phyloP scores from a whole-genome alignment of 2,797 vertebrate species.

The Leptodactylus fallax region DNA sequence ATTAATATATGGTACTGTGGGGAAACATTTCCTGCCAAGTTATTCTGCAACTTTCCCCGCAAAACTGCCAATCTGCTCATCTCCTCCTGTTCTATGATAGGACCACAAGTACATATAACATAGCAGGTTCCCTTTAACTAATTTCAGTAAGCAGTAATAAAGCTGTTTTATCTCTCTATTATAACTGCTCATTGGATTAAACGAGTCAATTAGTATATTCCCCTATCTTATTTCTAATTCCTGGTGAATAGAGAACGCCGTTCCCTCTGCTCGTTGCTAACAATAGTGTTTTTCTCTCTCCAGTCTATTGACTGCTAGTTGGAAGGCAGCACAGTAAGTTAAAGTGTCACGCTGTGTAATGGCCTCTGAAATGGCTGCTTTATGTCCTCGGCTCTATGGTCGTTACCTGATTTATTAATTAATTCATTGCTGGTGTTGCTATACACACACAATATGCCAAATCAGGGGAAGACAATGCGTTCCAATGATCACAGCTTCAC shows the following conservation, averaged over 20 bases:
- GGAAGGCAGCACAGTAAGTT: slow-evolving; percentile 16
- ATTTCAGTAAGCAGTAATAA: neutral
- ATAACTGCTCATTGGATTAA: neutral
- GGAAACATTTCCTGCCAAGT: too few species aligned
- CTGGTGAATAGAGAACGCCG: neutral
- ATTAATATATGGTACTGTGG: too few species aligned
- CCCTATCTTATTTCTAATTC: slow-evolving; percentile 11
- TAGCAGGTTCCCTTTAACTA: neutral
- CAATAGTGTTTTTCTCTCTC: slow-evolving; percentile 23
- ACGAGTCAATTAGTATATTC: neutral
- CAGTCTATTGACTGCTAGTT: slow-evolving; percentile 33
- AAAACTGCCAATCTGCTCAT: too few species aligned
- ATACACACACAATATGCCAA: slow-evolving; percentile 41
- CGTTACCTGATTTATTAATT: slow-evolving; percentile 54
- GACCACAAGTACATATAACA: too few species aligned
- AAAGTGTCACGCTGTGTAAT: slow-evolving; percentile 40
- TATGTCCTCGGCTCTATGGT: slow-evolving; percentile 30
- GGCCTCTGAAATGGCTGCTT: slow-evolving; percentile 24
- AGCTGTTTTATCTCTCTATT: neutral
- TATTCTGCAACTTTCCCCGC: too few species aligned
- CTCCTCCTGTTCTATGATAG: too few species aligned
- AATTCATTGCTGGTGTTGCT: slow-evolving; percentile 17
- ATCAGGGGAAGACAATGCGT: slow-evolving; percentile 5
- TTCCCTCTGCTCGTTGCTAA: neutral
- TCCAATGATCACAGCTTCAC: neutral